phyloP scores from a whole-genome alignment of 2,888 invertebrate genomes.

The Hirudinaria manillensis region DNA sequence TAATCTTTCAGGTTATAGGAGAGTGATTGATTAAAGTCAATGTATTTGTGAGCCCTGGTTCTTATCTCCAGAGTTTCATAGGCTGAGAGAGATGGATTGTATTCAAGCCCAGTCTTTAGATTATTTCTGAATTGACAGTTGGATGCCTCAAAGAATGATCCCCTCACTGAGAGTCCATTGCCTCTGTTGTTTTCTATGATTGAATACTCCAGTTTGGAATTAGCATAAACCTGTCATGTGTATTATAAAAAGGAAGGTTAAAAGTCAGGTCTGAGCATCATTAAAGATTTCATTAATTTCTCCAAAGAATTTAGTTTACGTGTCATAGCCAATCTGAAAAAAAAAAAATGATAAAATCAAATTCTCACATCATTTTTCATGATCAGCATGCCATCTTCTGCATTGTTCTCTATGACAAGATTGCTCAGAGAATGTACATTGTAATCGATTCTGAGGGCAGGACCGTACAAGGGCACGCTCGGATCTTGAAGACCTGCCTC shows the following conservation, averaged over 20 bases:
- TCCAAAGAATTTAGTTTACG: neutral
- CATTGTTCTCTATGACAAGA: conserved; percentile 70
- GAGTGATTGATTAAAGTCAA: conserved; percentile 8
- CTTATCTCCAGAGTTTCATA: conserved; percentile 48
- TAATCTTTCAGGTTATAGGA: conserved; percentile 10
- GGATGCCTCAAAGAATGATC: conserved; percentile 59
- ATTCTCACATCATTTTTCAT: conserved; percentile 78
- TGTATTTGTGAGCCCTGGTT: conserved; percentile 21
- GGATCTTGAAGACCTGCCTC: conserved; percentile 85
- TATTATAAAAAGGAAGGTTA: neutral
- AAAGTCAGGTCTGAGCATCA: neutral
- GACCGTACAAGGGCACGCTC: conserved; percentile 64
- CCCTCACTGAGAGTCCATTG: conserved; percentile 76
- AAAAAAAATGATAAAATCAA: neutral
- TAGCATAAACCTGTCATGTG: conserved; percentile 60
- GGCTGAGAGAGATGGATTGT: conserved; percentile 76
- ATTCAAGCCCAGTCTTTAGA: conserved; percentile 77
- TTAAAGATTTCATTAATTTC: neutral
- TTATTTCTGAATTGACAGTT: conserved; percentile 66
- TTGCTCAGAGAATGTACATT: conserved; percentile 38
- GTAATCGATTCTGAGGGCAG: conserved; percentile 49
- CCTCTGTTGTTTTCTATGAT: conserved; percentile 34
- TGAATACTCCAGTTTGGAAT: conserved; percentile 58
- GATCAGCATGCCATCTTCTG: conserved; percentile 85
- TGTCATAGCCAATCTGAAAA: neutral